Evolutionary conservation across 2,888 invertebrate genomes (phyloP), one percentile per base, ranked within the genome.

Genomic region (Ennomos quercinarius): DNA sequence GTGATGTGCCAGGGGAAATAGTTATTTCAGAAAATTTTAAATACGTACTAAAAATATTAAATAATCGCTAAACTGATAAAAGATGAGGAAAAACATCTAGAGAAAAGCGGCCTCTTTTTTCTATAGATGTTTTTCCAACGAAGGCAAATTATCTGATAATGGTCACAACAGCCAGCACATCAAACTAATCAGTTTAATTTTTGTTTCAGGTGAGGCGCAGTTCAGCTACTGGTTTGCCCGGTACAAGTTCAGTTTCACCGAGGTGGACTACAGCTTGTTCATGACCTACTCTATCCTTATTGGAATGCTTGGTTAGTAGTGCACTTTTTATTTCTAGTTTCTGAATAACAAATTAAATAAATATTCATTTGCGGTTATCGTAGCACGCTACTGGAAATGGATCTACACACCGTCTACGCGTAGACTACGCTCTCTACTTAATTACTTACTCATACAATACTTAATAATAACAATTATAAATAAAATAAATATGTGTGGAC

Each of bases 151-250:
- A 85, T 67, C 84, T 86, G 86, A 86, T 86, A 71, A 70, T 77
- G 77, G 74, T 73, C 70, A 66, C 71, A 67, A 64, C 73, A 60
- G 67, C 65, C 73, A 60, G 67, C 67, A 60, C 73, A 77, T 77
- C 27, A 27, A 70, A 86, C 81, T 87, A 88, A 88, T 87, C 81
- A 86, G 80, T 89, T 86, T 89, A 81, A 63, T 89, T 88, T 87
- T 81, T 80, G 74, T 77, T 84, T 79, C 84, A 93, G 94, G 94
- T 80, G 94, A 94, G 88, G 86, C 88, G 77, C 93, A 93, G 80
- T 89, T 94, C 78, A 92, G 93, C 43, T 94, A 92, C 81, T 90
- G 94, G 81, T 94, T 94, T 78, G 91, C 93, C 1, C 89, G 94
- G 68, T 91, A 89, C 81, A 91, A 91, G 78, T 94, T 93, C 83